Evolutionary conservation across 2,113 vertebrate genomes (phyloP).

Genomic region (Monopterus albus): DNA sequence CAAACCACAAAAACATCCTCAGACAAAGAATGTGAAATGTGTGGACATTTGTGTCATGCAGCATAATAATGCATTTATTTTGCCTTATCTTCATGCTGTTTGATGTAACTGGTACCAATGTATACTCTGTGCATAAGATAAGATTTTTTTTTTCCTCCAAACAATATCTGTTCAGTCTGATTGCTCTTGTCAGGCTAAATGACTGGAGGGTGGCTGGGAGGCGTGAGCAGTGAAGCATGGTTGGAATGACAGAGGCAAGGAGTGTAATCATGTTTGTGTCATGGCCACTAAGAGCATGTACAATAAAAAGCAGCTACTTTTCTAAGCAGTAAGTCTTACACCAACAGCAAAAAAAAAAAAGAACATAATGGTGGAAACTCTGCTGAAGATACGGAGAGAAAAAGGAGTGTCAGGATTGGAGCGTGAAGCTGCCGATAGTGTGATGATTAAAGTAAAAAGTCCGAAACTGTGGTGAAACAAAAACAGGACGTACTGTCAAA

Average conservation of each 20-base stretch:
- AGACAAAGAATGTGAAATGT: background rate
- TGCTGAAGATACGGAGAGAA: background rate
- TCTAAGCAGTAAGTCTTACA: conserved; percentile 50
- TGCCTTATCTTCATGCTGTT: background rate
- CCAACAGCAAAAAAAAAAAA: conserved; percentile 1
- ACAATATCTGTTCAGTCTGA: conserved; percentile 39
- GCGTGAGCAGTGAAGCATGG: conserved; percentile 42
- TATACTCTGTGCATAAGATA: background rate
- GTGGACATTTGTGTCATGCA: background rate
- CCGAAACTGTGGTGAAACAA: too few species aligned
- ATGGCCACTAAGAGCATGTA: background rate
- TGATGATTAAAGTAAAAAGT: too few species aligned
- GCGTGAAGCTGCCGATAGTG: too few species aligned
- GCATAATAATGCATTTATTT: too few species aligned
- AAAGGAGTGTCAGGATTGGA: background rate
- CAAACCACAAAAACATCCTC: background rate
- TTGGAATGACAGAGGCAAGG: conserved; percentile 18
- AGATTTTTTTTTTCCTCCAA: background rate
- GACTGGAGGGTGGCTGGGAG: conserved; percentile 37
- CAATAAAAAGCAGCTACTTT: conserved; percentile 2
- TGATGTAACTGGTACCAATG: background rate
- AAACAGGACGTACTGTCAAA: too few species aligned
- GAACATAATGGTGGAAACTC: background rate
- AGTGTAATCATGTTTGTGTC: conserved; percentile 31
- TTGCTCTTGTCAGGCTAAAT: conserved; percentile 48